Evolutionary conservation across 2,797 vertebrate genomes (phyloP), one percentile per base, ranked within the genome.

Genomic region (Lycodopsis pacificus): DNA sequence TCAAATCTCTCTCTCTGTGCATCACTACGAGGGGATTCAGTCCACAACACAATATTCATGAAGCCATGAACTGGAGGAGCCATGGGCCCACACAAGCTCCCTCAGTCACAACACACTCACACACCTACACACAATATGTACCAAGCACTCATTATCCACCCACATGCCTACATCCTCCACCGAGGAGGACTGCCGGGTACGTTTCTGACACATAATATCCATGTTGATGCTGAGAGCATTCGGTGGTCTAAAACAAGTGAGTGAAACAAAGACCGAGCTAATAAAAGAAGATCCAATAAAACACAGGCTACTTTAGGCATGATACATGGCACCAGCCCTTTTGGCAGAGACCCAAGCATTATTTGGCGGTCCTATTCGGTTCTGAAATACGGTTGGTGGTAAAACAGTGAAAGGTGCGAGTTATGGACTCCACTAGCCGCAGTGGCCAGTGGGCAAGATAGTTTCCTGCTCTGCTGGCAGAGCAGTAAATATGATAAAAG

Each of bases 21-120:
- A 76, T 53, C 1, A 44, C 79, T 85, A 84, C 75, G 5, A 79
- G 79, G 81, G 84, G 79, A 90, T 82, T 89, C 76, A 86, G 78
- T 84, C 77, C 83, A 83, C 84, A 89, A 84, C 81, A 81, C 82
- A 90, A 88, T 92, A 93, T 92, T 90, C 89, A 91, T 87, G 81
- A 89, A 91, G 85, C 84, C 89, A 73, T 91, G 91, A 93, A 91
- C 82, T 89, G 78, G 64, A 87, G 89, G 80, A 87, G 84, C 84
- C 84, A 85, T 59, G 78, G 14, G 86, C 90, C 91, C 85, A 91
- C 89, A 91, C 90, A 86, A 22, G 20, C 79, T 86, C 85, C 77
- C 74, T 83, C 89, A 85, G 76, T 77, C 86, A 85, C 78, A 75
- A 79, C 75, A 73, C 66, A 49, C 73, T 69, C 68, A 68, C 48